Percentiles rank a stretch among this genome's conserved stretches.
phyloP scores from a whole-genome alignment of 2,113 vertebrate species.

The Colaptes auratus region DNA sequence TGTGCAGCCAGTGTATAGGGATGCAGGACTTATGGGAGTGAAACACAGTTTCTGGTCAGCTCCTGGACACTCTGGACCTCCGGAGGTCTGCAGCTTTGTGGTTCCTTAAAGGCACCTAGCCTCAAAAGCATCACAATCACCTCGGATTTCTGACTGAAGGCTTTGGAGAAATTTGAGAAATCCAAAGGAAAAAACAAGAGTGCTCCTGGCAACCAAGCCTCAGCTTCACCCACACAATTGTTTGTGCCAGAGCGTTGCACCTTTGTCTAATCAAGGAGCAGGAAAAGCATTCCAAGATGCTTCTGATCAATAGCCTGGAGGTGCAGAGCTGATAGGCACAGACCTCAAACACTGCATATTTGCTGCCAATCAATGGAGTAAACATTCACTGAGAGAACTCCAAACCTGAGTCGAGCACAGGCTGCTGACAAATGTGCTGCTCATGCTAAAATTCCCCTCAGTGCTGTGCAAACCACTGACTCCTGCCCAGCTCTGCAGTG shows the following conservation, averaged over 20 bases:
- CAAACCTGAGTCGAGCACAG: background rate
- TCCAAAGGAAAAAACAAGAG: background rate
- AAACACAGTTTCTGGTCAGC: too few relatives aligned
- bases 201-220: background rate
- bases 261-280: conserved; percentile 17
- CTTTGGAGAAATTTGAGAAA: conserved; percentile 2
- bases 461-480: background rate
- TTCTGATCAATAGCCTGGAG: conserved; percentile 45
- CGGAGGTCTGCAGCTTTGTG: too few relatives aligned
- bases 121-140: background rate
- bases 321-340: background rate
- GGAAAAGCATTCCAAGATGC: background rate
- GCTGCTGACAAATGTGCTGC: background rate
- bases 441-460: background rate
- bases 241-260: background rate
- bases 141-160: background rate
- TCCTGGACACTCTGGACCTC: too few relatives aligned
- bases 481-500: background rate
- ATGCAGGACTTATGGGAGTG: too few relatives aligned
- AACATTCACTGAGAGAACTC: background rate
- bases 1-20: too few relatives aligned
- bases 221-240: background rate
- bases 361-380: background rate
- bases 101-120: too few relatives aligned
- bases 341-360: conserved; percentile 18